Conservation (phyloP, 2,888 invertebrate species). For the Drosophila anceps region DNA sequence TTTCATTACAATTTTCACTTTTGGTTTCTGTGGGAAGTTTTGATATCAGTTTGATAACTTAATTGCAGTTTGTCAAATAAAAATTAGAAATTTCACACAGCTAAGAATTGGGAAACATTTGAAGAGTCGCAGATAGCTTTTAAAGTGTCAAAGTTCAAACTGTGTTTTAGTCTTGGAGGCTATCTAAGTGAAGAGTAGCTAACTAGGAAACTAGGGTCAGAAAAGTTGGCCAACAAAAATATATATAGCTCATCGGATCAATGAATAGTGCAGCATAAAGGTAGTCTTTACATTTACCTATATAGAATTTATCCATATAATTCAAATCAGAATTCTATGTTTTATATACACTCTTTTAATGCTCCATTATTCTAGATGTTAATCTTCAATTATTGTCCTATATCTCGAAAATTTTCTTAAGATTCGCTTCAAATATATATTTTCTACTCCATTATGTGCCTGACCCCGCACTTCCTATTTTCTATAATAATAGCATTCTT, state of each 20-base stretch:
- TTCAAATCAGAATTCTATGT: too few relatives aligned
- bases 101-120: not conserved
- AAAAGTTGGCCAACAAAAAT: too few relatives aligned
- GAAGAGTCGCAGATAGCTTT: not conserved
- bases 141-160: not conserved
- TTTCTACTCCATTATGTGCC: not conserved
- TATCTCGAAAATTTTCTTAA: not conserved
- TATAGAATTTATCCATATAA: too few relatives aligned
- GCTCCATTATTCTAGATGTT: too few relatives aligned
- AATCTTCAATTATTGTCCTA: too few relatives aligned
- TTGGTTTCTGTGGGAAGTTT: constrained; percentile 44
- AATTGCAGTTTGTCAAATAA: constrained; percentile 3
- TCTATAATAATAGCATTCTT: not conserved
- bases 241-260: too few relatives aligned
- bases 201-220: too few relatives aligned
- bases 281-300: too few relatives aligned
- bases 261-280: too few relatives aligned
- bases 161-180: not conserved
- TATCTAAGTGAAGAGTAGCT: too few relatives aligned
- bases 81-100: constrained; percentile 6
- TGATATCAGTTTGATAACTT: constrained; percentile 11
- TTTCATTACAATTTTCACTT: constrained; percentile 77
- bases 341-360: too few relatives aligned
- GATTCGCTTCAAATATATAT: too few relatives aligned
- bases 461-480: not conserved